phyloP scores from a whole-genome alignment of 2,888 invertebrate genomes.

The Drosophila dives region DNA sequence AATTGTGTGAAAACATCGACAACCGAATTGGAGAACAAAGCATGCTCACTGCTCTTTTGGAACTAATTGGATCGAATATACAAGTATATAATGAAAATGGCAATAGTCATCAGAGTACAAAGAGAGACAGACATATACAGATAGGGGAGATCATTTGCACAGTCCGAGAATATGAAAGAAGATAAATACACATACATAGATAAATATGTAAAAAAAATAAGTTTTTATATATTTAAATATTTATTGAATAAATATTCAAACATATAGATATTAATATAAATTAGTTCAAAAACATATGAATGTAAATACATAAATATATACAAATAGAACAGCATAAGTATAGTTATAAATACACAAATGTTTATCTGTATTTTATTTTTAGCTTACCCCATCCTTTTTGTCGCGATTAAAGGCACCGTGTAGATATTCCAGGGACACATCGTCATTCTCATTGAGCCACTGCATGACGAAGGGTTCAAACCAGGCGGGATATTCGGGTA shows the following conservation, averaged over 20 bases:
- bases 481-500: constrained; percentile 99
- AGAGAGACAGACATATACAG: neutral
- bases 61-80: constrained; percentile 88
- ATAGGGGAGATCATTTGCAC: neutral
- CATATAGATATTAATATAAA: neutral
- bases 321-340: too few relatives aligned
- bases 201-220: neutral
- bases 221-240: neutral
- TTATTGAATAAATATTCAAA: neutral
- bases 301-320: neutral
- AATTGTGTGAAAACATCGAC: constrained; percentile 99
- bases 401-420: constrained; percentile 99
- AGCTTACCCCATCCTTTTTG: constrained; percentile 94
- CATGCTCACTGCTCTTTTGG: constrained; percentile 99
- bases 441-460: constrained; percentile 99
- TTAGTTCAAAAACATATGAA: neutral
- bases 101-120: constrained; percentile 8
- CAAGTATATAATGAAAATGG: constrained; percentile 9
- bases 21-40: constrained; percentile 99
- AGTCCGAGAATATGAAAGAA: neutral
- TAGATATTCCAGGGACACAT: constrained; percentile 98
- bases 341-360: neutral
- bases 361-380: neutral
- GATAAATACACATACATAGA: neutral
- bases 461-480: constrained; percentile 99